Evolutionary conservation across 2,888 invertebrate species (phyloP).

Genomic region (Smittia aterrima): DNA sequence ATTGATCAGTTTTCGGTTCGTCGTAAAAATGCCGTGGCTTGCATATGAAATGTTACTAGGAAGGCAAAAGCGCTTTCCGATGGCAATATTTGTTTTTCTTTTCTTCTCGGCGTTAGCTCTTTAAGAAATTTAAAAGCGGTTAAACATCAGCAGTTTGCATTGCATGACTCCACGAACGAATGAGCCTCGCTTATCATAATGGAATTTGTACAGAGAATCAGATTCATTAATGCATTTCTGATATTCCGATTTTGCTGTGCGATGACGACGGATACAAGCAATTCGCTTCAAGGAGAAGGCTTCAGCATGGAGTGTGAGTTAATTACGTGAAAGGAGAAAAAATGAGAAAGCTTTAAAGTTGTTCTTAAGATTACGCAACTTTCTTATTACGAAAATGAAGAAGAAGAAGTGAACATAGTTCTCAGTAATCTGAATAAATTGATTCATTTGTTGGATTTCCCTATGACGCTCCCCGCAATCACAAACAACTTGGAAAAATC

Average conservation of each 20-base stretch:
- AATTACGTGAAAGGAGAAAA: too few relatives aligned
- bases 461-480: too few relatives aligned
- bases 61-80: neutral
- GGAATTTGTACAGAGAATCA: neutral
- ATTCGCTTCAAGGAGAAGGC: too few relatives aligned
- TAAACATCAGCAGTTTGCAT: too few relatives aligned
- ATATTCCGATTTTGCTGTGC: neutral
- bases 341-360: too few relatives aligned
- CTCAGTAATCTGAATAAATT: neutral
- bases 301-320: too few relatives aligned
- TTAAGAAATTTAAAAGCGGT: too few relatives aligned
- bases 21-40: neutral
- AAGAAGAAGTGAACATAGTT: neutral
- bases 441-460: neutral
- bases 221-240: slow-evolving; percentile 2
- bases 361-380: too few relatives aligned
- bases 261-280: too few relatives aligned
- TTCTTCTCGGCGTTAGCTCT: neutral
- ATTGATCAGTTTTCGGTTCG: neutral
- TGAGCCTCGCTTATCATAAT: neutral
- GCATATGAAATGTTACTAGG: neutral
- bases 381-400: too few relatives aligned
- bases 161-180: neutral
- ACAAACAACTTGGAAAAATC: too few relatives aligned
- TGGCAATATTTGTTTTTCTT: neutral